These are phyloP conservation scores for Tringa solitaria DNA, from an alignment of 2,113 vertebrate genomes.

Conservation along the genomic window DNA sequence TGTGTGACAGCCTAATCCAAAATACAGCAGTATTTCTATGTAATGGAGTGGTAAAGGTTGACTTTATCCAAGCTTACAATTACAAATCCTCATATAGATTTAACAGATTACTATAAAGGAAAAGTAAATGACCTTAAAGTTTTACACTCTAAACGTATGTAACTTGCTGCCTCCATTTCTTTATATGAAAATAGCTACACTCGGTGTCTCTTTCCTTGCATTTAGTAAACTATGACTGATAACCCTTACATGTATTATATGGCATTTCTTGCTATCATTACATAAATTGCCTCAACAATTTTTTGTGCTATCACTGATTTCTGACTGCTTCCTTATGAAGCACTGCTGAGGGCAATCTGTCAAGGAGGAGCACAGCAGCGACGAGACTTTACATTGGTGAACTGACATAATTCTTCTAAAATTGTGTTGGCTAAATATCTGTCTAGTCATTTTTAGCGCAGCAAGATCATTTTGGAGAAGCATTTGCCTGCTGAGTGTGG, in stretches of 20 bases:
- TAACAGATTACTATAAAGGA: background rate
- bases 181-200: background rate
- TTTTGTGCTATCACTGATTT: background rate
- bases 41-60: background rate
- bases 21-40: background rate
- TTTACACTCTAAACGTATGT: background rate
- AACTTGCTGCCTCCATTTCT: background rate
- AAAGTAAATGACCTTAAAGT: background rate
- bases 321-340: background rate
- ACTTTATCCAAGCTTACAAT: background rate
- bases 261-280: background rate
- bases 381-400: background rate
- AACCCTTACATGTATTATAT: background rate
- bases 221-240: conserved; percentile 2
- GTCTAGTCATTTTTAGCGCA: background rate
- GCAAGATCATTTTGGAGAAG: background rate
- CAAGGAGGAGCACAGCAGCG: background rate
- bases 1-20: background rate
- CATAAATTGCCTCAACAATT: background rate
- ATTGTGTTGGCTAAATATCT: background rate
- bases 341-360: background rate
- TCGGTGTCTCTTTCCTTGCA: background rate
- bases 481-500: background rate
- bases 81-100: background rate
- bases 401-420: background rate